Conservation (phyloP, 2,797 vertebrate genomes). For the Sternarchorhynchus goeldii region DNA sequence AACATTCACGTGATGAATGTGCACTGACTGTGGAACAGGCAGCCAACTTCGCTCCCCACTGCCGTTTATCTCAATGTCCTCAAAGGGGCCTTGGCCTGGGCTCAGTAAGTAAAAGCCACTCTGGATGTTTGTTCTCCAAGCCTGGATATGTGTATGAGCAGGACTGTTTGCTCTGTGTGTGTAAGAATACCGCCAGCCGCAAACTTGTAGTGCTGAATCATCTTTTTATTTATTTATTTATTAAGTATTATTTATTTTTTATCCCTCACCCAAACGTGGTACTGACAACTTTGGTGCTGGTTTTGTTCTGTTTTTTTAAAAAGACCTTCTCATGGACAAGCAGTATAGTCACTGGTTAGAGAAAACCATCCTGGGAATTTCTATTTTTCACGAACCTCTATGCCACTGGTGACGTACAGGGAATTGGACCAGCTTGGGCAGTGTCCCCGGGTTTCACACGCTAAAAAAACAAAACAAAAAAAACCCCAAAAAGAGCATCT, state of each 20-base stretch:
- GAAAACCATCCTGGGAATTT: constrained; percentile 51
- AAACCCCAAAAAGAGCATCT: not conserved
- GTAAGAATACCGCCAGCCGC: constrained; percentile 46
- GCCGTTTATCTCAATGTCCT: constrained; percentile 28
- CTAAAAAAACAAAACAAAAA: not conserved
- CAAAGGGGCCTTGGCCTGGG: constrained; percentile 30
- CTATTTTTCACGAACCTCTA: constrained; percentile 2
- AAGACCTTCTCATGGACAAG: constrained; percentile 49
- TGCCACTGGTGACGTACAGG: constrained; percentile 36
- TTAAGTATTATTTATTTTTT: constrained; percentile 16
- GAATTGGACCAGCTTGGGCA: constrained; percentile 25
- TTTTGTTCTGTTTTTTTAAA: constrained; percentile 44
- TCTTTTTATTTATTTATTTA: too few relatives aligned
- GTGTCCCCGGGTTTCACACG: constrained; percentile 8
- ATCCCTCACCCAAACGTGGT: constrained; percentile 38
- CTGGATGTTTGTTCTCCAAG: constrained; percentile 33
- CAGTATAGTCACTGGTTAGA: constrained; percentile 49
- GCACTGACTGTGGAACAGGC: constrained; percentile 12
- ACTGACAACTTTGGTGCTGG: constrained; percentile 48
- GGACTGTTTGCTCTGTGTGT: constrained; percentile 44
- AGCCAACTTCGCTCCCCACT: constrained; percentile 30
- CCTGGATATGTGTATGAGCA: constrained; percentile 46
- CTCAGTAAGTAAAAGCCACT: constrained; percentile 34
- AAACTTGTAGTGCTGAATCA: constrained; percentile 27
- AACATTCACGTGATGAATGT: constrained; percentile 19